Conservation (phyloP, 2,888 invertebrate genomes). For the Pyralis farinalis region DNA sequence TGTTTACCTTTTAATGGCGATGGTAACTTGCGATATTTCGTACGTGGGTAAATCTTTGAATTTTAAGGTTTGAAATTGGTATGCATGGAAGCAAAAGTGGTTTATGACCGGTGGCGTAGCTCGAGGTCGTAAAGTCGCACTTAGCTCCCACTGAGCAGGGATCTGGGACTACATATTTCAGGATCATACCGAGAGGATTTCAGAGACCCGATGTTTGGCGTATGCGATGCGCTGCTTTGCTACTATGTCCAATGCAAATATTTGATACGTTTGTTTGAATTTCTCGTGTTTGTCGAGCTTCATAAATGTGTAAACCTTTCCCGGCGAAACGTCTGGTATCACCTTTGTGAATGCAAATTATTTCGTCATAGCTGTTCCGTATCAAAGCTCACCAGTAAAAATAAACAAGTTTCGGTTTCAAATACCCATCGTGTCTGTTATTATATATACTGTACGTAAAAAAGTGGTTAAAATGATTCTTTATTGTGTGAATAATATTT, state of each 20-base stretch:
- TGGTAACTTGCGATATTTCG: constrained; percentile 1
- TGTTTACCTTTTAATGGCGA: constrained; percentile 21
- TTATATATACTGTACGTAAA: too few species aligned
- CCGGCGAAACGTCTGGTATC: constrained; percentile 24
- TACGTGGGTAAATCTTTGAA: constrained; percentile 12
- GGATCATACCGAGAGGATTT: constrained; percentile 40
- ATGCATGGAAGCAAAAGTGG: constrained; percentile 45
- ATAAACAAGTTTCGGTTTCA: too few species aligned
- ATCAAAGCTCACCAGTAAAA: too few species aligned
- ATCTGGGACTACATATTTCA: constrained; percentile 51
- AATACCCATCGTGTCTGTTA: too few species aligned
- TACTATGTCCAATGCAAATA: constrained; percentile 35
- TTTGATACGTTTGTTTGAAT: constrained; percentile 30
- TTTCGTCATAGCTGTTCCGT: constrained; percentile 8
- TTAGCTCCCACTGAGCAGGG: constrained; percentile 36
- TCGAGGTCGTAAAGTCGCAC: constrained; percentile 51
- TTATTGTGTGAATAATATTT: too few species aligned
- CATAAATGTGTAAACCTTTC: constrained; percentile 24
- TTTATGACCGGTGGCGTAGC: constrained; percentile 38
- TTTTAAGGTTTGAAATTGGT: constrained; percentile 41
- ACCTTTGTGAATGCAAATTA: constrained; percentile 16
- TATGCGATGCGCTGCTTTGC: constrained; percentile 35
- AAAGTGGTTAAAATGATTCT: too few species aligned
- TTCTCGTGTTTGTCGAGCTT: constrained; percentile 11
- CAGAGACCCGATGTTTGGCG: constrained; percentile 30